Evolutionary conservation across 2,797 vertebrate genomes (phyloP).

Genomic region (Odontamblyopus rebecca): DNA sequence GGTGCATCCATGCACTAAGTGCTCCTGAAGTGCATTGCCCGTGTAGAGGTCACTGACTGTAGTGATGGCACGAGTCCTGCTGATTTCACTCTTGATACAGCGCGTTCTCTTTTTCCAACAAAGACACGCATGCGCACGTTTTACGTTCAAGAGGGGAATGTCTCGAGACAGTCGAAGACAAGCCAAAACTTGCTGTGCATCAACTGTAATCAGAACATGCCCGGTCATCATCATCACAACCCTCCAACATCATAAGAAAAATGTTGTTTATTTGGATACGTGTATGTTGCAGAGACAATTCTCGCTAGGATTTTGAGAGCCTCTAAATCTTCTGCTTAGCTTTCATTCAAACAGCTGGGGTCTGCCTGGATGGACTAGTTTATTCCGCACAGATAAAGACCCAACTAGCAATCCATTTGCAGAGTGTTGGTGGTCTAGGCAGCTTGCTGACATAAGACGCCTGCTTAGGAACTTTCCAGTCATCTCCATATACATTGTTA

Average conservation of each 20-base stretch:
- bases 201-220: neutral
- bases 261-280: neutral
- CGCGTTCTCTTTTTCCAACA: slow-evolving; percentile 13
- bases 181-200: slow-evolving; percentile 9
- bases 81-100: slow-evolving; percentile 17
- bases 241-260: neutral
- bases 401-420: neutral
- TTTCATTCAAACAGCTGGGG: slow-evolving; percentile 35
- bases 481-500: neutral
- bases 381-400: slow-evolving; percentile 30
- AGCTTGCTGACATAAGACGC: neutral
- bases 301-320: slow-evolving; percentile 7
- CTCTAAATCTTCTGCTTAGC: slow-evolving; percentile 15
- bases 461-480: slow-evolving; percentile 5
- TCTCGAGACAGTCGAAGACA: slow-evolving; percentile 5
- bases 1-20: neutral
- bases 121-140: slow-evolving; percentile 54
- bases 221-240: neutral
- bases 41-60: neutral
- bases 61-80: neutral
- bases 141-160: slow-evolving; percentile 2
- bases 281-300: neutral
- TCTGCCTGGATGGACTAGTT: slow-evolving; percentile 11
- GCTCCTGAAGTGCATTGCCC: neutral
- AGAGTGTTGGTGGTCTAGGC: slow-evolving; percentile 42